Conservation (phyloP, 2,797 vertebrate species). For the Bradypodion ventrale region DNA sequence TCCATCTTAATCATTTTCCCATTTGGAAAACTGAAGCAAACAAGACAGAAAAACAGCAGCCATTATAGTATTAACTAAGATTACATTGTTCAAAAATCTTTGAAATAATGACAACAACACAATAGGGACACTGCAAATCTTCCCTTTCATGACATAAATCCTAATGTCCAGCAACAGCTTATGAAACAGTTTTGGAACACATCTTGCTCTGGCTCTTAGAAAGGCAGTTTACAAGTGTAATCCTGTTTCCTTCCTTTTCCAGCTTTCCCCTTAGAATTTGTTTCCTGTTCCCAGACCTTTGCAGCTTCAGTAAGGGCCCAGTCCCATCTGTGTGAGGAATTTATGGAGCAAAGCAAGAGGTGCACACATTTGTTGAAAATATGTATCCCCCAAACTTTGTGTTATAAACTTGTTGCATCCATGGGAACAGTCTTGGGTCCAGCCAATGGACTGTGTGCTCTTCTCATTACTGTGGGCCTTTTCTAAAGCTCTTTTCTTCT, state of each 20-base stretch:
- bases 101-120: neutral
- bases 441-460: neutral
- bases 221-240: neutral
- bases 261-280: fast-evolving
- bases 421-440: conserved; percentile 65
- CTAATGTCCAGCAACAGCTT: neutral
- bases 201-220: neutral
- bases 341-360: conserved; percentile 24
- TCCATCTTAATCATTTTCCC: no score
- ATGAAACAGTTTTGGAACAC: neutral
- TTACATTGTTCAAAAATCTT: neutral
- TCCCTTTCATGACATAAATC: neutral
- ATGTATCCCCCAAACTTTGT: conserved; percentile 53
- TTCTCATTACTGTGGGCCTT: conserved; percentile 56
- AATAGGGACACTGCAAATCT: neutral
- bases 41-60: neutral
- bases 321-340: conserved; percentile 24
- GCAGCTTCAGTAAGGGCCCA: conserved; percentile 36
- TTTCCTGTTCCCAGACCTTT: conserved; percentile 56
- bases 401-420: conserved; percentile 61
- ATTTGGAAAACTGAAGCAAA: neutral
- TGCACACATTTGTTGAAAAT: conserved; percentile 49
- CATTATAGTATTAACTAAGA: neutral
- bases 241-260: neutral
- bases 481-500: conserved; percentile 46